Conservation (phyloP, 2,113 vertebrate genomes). For the Dinomys branickii region DNA sequence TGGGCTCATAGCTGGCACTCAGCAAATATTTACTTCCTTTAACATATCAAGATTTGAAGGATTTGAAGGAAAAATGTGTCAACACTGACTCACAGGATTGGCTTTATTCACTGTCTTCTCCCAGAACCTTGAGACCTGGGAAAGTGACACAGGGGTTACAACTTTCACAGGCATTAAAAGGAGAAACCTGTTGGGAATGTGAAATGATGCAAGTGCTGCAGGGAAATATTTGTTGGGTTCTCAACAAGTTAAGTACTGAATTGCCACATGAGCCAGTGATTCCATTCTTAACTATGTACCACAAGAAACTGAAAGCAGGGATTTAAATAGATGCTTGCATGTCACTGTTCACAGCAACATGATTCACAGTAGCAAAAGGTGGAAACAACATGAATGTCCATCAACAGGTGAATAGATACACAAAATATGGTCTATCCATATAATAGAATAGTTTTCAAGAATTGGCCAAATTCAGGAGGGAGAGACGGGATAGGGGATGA, state of each 20-base stretch:
- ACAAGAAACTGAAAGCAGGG: background rate
- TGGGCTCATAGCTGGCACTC: background rate
- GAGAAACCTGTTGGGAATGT: background rate
- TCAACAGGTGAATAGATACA: background rate
- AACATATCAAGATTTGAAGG: background rate
- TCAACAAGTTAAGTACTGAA: constrained; percentile 16
- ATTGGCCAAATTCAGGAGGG: background rate
- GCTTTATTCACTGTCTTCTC: background rate
- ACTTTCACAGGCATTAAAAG: background rate
- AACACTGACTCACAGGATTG: background rate
- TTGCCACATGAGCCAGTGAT: background rate
- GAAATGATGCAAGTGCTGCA: background rate
- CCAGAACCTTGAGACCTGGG: background rate
- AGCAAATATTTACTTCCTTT: background rate
- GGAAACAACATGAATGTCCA: background rate
- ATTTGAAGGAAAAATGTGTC: background rate
- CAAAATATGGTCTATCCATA: background rate
- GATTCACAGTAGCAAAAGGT: background rate
- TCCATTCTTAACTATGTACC: background rate
- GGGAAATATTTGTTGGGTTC: background rate
- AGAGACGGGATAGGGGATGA: background rate
- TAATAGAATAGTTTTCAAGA: background rate
- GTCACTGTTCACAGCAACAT: background rate
- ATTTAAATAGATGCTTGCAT: background rate
- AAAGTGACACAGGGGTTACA: background rate